Evolutionary conservation across 2,797 vertebrate species (phyloP).

Genomic region (Sphaeramia orbicularis): DNA sequence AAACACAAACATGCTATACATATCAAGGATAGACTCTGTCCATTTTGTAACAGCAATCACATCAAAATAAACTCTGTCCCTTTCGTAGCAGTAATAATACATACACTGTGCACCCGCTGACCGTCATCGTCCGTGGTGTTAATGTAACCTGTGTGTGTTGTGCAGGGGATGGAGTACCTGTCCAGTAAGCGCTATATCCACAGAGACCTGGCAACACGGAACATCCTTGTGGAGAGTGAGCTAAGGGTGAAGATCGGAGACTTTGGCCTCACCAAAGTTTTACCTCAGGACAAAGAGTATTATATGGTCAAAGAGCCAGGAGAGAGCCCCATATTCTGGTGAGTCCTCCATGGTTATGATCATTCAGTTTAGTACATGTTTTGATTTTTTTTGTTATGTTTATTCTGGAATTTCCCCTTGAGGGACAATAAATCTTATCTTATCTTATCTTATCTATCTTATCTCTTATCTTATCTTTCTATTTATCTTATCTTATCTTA

Average conservation of each 20-base stretch:
- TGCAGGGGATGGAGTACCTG: conserved; percentile 97
- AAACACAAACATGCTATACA: no score
- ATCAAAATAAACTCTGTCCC: no score
- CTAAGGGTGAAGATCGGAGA: conserved; percentile 97
- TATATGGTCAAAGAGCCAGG: conserved; percentile 98
- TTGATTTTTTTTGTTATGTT: not conserved
- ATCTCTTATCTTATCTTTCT: no score
- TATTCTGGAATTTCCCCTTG: no score
- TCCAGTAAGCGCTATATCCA: conserved; percentile 95
- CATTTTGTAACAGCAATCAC: no score
- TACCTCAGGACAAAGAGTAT: conserved; percentile 98
- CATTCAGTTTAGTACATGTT: not conserved
- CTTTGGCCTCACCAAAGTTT: conserved; percentile 96
- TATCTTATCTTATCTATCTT: no score
- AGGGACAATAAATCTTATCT: no score
- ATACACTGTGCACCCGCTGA: not conserved
- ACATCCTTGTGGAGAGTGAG: conserved; percentile 97
- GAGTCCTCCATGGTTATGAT: conserved; percentile 48
- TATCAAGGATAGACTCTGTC: no score
- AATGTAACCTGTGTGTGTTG: not conserved
- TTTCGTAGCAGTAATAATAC: no score
- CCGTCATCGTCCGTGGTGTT: no score
- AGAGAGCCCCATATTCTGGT: conserved; percentile 99
- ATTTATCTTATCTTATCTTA: no score
- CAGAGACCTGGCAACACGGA: conserved; percentile 95